A percentile compares a stretch with the other conserved stretches of the same genome.
Evolutionary conservation across 1,140 invertebrate genomes (phyloP).

Genomic region (Drosophila mauritiana): DNA sequence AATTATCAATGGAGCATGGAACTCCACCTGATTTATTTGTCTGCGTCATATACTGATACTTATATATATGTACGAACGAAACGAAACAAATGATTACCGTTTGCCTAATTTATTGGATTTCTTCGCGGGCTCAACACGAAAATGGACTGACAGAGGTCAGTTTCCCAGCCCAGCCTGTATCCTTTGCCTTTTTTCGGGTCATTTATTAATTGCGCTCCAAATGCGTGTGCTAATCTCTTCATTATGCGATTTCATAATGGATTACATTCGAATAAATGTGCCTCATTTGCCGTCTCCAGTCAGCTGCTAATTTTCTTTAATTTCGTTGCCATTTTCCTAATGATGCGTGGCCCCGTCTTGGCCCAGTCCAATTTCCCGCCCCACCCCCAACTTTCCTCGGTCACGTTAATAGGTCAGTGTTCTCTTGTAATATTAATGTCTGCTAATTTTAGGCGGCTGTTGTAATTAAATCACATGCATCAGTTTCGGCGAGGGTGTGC

Average conservation of each 20-base stretch:
- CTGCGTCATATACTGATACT: slow-evolving; percentile 34
- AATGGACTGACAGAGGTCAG: slow-evolving; percentile 27
- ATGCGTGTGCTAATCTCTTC: slow-evolving; percentile 78
- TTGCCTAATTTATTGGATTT: slow-evolving; percentile 76
- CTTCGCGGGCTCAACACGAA: slow-evolving; percentile 52
- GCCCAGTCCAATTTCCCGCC: slow-evolving; percentile 1
- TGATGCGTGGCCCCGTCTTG: slow-evolving; percentile 48
- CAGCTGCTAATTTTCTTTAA: slow-evolving; percentile 73
- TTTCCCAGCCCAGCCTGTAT: neutral
- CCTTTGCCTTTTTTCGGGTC: slow-evolving; percentile 49
- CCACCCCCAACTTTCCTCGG: no score
- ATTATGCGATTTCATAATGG: slow-evolving; percentile 82
- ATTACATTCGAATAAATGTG: slow-evolving; percentile 82
- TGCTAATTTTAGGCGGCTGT: slow-evolving; percentile 59
- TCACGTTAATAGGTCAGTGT: slow-evolving; percentile 20
- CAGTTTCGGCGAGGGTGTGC: slow-evolving; percentile 17
- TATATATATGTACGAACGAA: slow-evolving; percentile 17
- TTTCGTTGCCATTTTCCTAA: slow-evolving; percentile 76
- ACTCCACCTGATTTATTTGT: slow-evolving; percentile 54
- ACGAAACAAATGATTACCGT: slow-evolving; percentile 67
- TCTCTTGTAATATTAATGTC: slow-evolving; percentile 68
- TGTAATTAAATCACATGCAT: slow-evolving; percentile 76
- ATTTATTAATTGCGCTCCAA: slow-evolving; percentile 77
- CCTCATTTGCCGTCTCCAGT: slow-evolving; percentile 60
- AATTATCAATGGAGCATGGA: slow-evolving; percentile 26